Conservation (phyloP, 2,797 vertebrate species). For the Hydrocynus forskahlii region DNA sequence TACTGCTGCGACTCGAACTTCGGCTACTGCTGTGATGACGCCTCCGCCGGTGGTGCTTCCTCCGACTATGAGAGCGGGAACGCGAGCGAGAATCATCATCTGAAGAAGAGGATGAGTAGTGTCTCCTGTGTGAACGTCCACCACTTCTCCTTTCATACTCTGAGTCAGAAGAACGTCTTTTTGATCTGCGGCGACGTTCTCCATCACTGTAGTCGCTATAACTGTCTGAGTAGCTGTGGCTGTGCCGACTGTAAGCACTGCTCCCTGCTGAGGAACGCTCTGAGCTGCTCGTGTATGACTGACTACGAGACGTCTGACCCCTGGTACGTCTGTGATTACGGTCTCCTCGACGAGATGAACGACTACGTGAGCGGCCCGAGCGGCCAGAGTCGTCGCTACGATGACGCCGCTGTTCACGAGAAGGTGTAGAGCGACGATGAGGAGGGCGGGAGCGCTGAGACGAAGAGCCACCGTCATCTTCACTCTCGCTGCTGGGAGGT, state of each 20-base stretch:
- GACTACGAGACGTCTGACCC: slow-evolving; percentile 79
- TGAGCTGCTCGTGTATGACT: slow-evolving; percentile 92
- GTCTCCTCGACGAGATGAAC: slow-evolving; percentile 80
- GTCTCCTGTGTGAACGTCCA: slow-evolving; percentile 83
- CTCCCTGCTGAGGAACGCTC: slow-evolving; percentile 89
- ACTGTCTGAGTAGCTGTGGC: slow-evolving; percentile 90
- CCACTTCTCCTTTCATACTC: slow-evolving; percentile 84
- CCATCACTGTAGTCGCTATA: slow-evolving; percentile 93
- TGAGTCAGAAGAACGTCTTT: slow-evolving; percentile 85
- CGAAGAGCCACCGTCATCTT: slow-evolving; percentile 83
- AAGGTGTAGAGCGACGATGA: slow-evolving; percentile 81
- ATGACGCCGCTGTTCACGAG: slow-evolving; percentile 79
- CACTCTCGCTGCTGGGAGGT: slow-evolving; percentile 88
- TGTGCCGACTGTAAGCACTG: slow-evolving; percentile 85
- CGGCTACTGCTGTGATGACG: slow-evolving; percentile 79
- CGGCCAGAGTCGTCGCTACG: slow-evolving; percentile 90
- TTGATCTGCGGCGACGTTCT: slow-evolving; percentile 71
- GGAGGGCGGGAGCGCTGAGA: slow-evolving; percentile 73
- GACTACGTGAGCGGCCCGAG: slow-evolving; percentile 87
- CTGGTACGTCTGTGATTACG: slow-evolving; percentile 80
- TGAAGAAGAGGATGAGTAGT: slow-evolving; percentile 86
- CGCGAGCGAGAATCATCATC: slow-evolving; percentile 90
- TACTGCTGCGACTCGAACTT: slow-evolving; percentile 85
- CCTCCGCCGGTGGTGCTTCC: slow-evolving; percentile 81
- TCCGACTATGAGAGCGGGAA: slow-evolving; percentile 84